A percentile compares a stretch with the other conserved stretches of the same genome.
These are phyloP conservation scores for Gastrophryne carolinensis DNA, from an alignment of 2,797 vertebrate genomes.

Conservation along the genomic window DNA sequence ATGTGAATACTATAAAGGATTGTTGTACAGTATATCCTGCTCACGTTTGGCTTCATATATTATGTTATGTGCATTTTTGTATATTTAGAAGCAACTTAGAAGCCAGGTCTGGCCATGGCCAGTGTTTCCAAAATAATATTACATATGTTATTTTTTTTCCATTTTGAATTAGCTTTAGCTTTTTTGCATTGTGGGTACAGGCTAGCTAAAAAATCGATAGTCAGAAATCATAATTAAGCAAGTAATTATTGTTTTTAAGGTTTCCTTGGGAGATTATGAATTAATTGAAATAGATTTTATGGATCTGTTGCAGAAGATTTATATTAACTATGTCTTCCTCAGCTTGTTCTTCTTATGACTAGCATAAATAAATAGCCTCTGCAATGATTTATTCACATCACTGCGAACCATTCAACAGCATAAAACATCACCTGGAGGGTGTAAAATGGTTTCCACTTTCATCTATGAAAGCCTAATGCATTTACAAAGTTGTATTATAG, in stretches of 20 bases:
- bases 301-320: constrained; percentile 13
- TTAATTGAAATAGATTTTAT: constrained; percentile 38
- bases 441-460: background rate
- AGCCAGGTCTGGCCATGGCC: no score
- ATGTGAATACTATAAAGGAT: no score
- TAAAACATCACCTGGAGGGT: background rate
- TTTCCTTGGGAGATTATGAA: constrained; percentile 27
- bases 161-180: background rate
- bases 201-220: constrained; percentile 6
- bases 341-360: constrained; percentile 6
- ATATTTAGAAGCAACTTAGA: no score
- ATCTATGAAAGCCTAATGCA: no score
- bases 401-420: constrained; percentile 2
- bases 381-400: constrained; percentile 31
- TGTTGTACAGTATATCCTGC: no score
- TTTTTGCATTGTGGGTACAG: background rate
- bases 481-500: no score
- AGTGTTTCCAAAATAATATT: no score
- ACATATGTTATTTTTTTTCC: background rate
- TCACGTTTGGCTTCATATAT: no score
- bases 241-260: constrained; percentile 37
- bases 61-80: no score
- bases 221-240: constrained; percentile 36
- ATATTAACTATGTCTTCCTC: constrained; percentile 20
- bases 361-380: constrained; percentile 30